Evolutionary conservation across 2,113 vertebrate species (phyloP).

Genomic region (human (Homo sapiens)): GRCh38 chr11:111640001-111640500

Average conservation of each 20-base stretch:
- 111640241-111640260: background rate
- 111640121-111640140: background rate
- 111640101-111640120: background rate
- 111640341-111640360: conserved; percentile 7
- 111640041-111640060: background rate
- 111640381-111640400: conserved; percentile 27
- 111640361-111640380: background rate
- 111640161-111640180: background rate
- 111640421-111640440: background rate
- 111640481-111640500: background rate
- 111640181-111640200: conserved; percentile 36
- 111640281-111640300: conserved; percentile 38
- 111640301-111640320: background rate
- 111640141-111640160: background rate
- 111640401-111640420: conserved; percentile 32
- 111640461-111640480: too few species aligned
- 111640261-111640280: background rate
- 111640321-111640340: background rate
- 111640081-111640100: background rate
- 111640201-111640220: conserved; percentile 6
- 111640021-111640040: background rate
- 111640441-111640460: background rate
- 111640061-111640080: background rate
- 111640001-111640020: background rate
- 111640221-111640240: background rate